Percentiles rank a stretch among this genome's conserved stretches.
Evolutionary conservation across 2,888 invertebrate genomes (phyloP).

Genomic region (Mythimna impura): DNA sequence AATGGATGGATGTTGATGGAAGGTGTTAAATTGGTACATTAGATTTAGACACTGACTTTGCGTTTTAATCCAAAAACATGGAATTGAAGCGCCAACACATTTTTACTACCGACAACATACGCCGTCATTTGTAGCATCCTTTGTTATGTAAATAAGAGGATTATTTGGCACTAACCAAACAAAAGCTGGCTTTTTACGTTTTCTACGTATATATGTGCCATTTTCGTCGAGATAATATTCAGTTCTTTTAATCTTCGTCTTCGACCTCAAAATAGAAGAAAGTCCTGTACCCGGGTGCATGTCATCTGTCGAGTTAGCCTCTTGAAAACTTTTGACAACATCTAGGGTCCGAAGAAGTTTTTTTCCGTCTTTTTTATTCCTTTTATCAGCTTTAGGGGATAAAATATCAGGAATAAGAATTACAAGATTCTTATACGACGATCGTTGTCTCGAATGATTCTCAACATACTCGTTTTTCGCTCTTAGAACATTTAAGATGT

Average conservation of each 20-base stretch:
- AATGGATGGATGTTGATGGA: not conserved
- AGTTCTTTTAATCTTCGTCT: accelerated
- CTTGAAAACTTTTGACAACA: not conserved
- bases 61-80: no score
- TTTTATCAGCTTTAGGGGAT: not conserved
- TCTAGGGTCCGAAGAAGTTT: not conserved
- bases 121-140: not conserved
- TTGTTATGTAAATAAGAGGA: not conserved
- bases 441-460: not conserved
- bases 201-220: not conserved
- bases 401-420: not conserved
- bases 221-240: not conserved
- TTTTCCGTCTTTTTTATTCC: not conserved
- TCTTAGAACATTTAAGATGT: not conserved
- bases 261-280: not conserved
- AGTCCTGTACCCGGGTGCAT: not conserved
- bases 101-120: not conserved
- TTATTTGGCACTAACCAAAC: not conserved
- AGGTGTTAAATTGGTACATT: no score
- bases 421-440: conserved; percentile 3
- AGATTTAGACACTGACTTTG: no score
- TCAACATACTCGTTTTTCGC: not conserved
- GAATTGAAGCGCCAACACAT: no score
- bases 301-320: no score
- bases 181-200: not conserved